phyloP scores from a whole-genome alignment of 37 sponge, comb jelly and placozoan species.

The Corticium candelabrum region DNA sequence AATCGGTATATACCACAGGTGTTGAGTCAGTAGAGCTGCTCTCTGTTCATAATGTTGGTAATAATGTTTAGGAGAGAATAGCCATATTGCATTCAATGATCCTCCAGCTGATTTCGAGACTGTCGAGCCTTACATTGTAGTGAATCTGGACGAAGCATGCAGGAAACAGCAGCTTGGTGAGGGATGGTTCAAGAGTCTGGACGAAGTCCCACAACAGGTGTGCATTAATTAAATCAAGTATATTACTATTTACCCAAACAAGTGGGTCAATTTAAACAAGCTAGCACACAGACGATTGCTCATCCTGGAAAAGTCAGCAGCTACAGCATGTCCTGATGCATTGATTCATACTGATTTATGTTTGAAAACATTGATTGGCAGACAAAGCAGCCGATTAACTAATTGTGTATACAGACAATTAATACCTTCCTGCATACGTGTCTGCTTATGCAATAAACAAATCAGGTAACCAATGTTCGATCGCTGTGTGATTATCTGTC shows the following conservation, averaged over 20 bases:
- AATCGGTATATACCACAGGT: background rate
- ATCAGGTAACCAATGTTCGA: too few relatives aligned
- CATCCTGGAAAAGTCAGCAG: too few relatives aligned
- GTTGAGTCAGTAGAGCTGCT: background rate
- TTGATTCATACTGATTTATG: too few relatives aligned
- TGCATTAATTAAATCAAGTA: background rate
- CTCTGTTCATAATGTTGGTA: background rate
- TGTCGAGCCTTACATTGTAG: background rate
- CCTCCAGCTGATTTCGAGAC: conserved; percentile 13
- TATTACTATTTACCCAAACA: background rate
- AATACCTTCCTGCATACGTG: too few relatives aligned
- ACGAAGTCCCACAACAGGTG: conserved; percentile 8
- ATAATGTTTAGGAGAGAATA: conserved; percentile 8
- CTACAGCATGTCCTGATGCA: too few relatives aligned
- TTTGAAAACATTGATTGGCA: too few relatives aligned
- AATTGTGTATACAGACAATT: too few relatives aligned
- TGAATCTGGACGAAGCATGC: background rate
- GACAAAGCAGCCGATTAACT: too few relatives aligned
- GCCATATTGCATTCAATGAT: conserved; percentile 8
- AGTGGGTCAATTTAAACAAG: too few relatives aligned
- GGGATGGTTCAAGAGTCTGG: conserved; percentile 6
- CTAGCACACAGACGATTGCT: too few relatives aligned
- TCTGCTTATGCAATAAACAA: too few relatives aligned
- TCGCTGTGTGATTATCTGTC: too few relatives aligned
- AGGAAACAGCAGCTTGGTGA: conserved; percentile 6